Conservation (phyloP, 53 echinoderm and acorn worm genomes). For the Patiria pectinifera region DNA sequence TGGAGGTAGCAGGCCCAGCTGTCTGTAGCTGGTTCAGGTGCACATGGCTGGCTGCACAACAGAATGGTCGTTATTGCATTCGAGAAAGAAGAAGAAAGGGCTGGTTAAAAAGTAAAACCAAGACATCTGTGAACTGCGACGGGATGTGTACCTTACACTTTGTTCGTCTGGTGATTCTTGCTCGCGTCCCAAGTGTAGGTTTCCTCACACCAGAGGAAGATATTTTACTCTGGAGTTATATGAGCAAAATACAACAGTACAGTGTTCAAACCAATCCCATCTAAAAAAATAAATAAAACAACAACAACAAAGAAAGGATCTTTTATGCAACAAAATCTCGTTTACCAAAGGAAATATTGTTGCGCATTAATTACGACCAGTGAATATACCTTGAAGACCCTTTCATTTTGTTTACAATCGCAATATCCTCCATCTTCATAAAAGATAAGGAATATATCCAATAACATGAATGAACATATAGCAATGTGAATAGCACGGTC, state of each 20-base stretch:
- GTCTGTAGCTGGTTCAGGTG: constrained; percentile 52
- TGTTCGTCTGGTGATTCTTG: constrained; percentile 63
- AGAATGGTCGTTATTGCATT: constrained; percentile 42
- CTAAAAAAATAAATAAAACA: no score
- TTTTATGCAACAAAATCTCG: no score
- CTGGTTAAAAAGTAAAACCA: constrained; percentile 69
- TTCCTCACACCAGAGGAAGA: constrained; percentile 82
- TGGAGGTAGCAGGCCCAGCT: constrained; percentile 34
- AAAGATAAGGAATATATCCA: no score
- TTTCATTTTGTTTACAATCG: no score
- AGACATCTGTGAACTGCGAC: constrained; percentile 68
- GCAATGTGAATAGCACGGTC: no score
- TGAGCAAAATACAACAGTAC: constrained; percentile 70
- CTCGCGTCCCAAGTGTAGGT: constrained; percentile 72
- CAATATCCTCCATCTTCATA: no score
- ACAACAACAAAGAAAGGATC: no score
- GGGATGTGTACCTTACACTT: constrained; percentile 47
- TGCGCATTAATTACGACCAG: no score
- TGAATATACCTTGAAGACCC: no score
- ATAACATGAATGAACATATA: no score
- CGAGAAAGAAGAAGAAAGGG: constrained; percentile 23
- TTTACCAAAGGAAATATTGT: no score
- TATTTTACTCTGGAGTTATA: constrained; percentile 80
- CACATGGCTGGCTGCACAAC: constrained; percentile 72
- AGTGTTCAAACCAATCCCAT: constrained; percentile 36